Conservation (phyloP, 2,888 invertebrate species). For the Emmelina monodactyla region DNA sequence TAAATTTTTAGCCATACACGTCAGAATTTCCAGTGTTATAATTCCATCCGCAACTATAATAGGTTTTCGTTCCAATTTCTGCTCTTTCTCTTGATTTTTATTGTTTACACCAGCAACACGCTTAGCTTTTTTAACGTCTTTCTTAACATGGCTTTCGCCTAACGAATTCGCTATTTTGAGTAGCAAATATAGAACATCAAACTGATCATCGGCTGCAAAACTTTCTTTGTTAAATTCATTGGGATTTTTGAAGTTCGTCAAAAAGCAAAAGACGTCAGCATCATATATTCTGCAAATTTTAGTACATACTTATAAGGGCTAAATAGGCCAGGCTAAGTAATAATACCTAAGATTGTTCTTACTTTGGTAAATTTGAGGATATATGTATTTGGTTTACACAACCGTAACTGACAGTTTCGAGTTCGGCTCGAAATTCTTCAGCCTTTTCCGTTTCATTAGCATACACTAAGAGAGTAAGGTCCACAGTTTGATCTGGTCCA, state of each 20-base stretch:
- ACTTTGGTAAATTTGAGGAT: constrained; percentile 44
- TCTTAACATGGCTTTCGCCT: not conserved
- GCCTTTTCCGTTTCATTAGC: constrained; percentile 31
- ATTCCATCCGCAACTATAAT: constrained; percentile 46
- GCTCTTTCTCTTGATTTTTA: constrained; percentile 13
- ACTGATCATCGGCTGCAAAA: constrained; percentile 25
- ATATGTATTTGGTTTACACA: constrained; percentile 32
- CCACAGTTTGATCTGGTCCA: constrained; percentile 31
- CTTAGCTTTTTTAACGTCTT: not conserved
- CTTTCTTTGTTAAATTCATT: constrained; percentile 28
- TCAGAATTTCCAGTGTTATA: constrained; percentile 34
- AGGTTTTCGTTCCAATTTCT: constrained; percentile 22
- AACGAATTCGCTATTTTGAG: constrained; percentile 33
- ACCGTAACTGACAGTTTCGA: constrained; percentile 32
- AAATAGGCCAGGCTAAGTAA: not conserved
- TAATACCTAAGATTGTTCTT: constrained; percentile 8
- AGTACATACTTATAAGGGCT: not conserved
- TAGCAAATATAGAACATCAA: constrained; percentile 37
- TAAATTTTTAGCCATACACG: constrained; percentile 29
- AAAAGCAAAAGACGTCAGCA: constrained; percentile 44
- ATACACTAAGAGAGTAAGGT: constrained; percentile 38
- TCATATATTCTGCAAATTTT: constrained; percentile 31
- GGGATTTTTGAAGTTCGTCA: constrained; percentile 40
- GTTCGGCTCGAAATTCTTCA: constrained; percentile 27
- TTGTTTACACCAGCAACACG: constrained; percentile 4